These are phyloP conservation scores for Lithobates sylvaticus DNA, from an alignment of 2,797 vertebrate species.

Conservation along the genomic window DNA sequence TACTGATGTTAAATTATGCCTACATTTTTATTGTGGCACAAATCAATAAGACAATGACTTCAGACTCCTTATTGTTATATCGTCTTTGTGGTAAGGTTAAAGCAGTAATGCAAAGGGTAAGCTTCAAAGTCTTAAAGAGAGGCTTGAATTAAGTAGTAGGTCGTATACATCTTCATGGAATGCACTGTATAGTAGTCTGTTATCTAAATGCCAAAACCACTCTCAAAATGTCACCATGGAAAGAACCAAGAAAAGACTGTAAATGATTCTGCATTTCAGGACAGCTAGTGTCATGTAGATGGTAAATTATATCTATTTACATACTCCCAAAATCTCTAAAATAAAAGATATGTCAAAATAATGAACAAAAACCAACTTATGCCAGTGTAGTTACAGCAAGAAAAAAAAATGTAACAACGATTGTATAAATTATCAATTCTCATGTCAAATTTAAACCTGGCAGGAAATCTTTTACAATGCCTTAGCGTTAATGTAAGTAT, in stretches of 20 bases:
- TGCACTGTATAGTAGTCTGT: conserved; percentile 49
- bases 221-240: conserved; percentile 52
- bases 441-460: no score
- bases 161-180: conserved; percentile 50
- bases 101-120: conserved; percentile 58
- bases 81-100: conserved; percentile 43
- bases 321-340: conserved; percentile 23
- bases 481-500: no score
- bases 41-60: conserved; percentile 53
- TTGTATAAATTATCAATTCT: no score
- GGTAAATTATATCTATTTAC: conserved; percentile 33
- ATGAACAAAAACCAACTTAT: no score
- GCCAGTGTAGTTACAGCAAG: no score
- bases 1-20: conserved; percentile 3
- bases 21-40: conserved; percentile 21
- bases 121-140: conserved; percentile 53
- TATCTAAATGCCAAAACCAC: conserved; percentile 58
- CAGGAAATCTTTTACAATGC: no score
- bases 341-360: conserved; percentile 1
- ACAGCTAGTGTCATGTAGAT: conserved; percentile 14
- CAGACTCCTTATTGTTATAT: conserved; percentile 44
- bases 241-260: conserved; percentile 37
- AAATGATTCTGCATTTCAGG: conserved; percentile 34
- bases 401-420: no score
- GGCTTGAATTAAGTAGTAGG: conserved; percentile 45